phyloP scores from a whole-genome alignment of 1,140 invertebrate genomes.

The Belonocnema kinseyi region DNA sequence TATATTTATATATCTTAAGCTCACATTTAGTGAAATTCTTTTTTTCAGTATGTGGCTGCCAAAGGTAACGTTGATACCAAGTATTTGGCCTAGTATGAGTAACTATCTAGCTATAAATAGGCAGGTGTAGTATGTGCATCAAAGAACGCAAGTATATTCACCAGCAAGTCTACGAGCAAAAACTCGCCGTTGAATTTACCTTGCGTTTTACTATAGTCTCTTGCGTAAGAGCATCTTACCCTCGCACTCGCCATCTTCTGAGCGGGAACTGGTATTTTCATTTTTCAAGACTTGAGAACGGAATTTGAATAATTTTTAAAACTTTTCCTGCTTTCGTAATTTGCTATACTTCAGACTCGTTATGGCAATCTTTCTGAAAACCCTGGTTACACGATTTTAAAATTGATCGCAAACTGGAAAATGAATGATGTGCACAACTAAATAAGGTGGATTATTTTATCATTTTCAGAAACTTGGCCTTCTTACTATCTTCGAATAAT shows the following conservation, averaged over 20 bases:
- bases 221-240: conserved; percentile 12
- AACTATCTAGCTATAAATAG: neutral
- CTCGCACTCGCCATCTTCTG: neutral
- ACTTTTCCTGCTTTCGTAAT: neutral
- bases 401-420: too few relatives aligned
- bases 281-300: conserved; percentile 25
- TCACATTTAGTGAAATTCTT: too few relatives aligned
- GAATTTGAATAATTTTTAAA: conserved; percentile 4
- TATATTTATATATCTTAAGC: too few relatives aligned
- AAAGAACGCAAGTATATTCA: neutral
- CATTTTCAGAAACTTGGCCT: too few relatives aligned
- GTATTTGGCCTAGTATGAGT: conserved; percentile 1
- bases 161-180: neutral
- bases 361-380: neutral
- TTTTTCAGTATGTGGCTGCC: too few relatives aligned
- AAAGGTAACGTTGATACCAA: neutral
- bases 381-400: neutral
- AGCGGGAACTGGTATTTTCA: conserved; percentile 18
- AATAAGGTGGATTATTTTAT: too few relatives aligned
- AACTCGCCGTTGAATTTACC: neutral
- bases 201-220: neutral
- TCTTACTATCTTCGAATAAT: too few relatives aligned
- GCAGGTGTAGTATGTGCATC: neutral
- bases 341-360: neutral
- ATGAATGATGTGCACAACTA: too few relatives aligned